phyloP scores from a whole-genome alignment of 2,888 invertebrate species.

The Myopa testacea region DNA sequence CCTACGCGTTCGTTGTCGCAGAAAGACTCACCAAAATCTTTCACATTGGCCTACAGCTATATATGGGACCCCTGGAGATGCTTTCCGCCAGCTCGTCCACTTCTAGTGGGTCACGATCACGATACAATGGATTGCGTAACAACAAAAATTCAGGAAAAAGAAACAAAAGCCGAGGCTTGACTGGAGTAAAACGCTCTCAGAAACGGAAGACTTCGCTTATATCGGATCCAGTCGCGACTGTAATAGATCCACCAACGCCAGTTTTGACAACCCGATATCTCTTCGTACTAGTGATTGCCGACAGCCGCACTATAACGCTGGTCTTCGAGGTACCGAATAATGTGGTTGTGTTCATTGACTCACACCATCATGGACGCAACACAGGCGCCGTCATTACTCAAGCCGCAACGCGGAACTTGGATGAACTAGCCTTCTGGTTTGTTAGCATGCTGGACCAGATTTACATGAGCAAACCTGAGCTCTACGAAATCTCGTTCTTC shows the following conservation, averaged over 20 bases:
- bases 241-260: not conserved
- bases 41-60: conserved; percentile 58
- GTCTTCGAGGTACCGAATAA: conserved; percentile 58
- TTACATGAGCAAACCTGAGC: conserved; percentile 58
- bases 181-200: not conserved
- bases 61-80: conserved; percentile 24
- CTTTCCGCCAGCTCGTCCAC: not conserved
- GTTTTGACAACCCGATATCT: conserved; percentile 44
- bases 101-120: not conserved
- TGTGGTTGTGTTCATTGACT: conserved; percentile 59
- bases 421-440: conserved; percentile 59
- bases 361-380: conserved; percentile 60
- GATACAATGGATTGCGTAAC: not conserved
- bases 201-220: not conserved
- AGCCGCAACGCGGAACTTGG: conserved; percentile 54
- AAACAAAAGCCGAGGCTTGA: not conserved
- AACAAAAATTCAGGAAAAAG: not conserved
- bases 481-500: conserved; percentile 61
- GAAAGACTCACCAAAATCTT: conserved; percentile 57
- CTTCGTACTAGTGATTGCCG: conserved; percentile 62
- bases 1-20: conserved; percentile 57
- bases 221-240: too few relatives aligned
- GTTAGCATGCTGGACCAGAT: conserved; percentile 59
- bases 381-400: conserved; percentile 61
- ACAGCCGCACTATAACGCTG: conserved; percentile 61